A percentile compares a stretch with the other conserved stretches of the same genome.
phyloP scores from a whole-genome alignment of 2,888 invertebrate species.

The Meiosimyza platycephala region DNA sequence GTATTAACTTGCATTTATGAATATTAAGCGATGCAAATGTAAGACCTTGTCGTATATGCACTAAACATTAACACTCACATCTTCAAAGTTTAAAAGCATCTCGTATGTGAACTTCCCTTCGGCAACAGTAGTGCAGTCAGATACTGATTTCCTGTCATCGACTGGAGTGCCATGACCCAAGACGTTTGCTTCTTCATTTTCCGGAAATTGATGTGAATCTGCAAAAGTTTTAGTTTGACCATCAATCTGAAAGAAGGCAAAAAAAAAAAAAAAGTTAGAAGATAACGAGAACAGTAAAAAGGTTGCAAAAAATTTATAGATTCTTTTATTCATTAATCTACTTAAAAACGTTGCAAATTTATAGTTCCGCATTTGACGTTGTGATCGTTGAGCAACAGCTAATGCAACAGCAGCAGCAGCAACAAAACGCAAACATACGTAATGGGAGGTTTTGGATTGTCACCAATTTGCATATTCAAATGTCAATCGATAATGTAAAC shows the following conservation, averaged over 20 bases:
- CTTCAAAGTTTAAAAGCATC: constrained; percentile 67
- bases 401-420: too few relatives aligned
- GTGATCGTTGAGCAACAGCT: not conserved
- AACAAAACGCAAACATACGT: too few relatives aligned
- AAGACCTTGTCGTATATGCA: too few relatives aligned
- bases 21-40: too few relatives aligned
- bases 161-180: constrained; percentile 57
- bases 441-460: too few relatives aligned
- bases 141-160: constrained; percentile 19
- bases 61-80: constrained; percentile 56
- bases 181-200: constrained; percentile 60
- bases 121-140: constrained; percentile 29
- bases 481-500: too few relatives aligned
- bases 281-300: constrained; percentile 18
- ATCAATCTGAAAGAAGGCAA: constrained; percentile 52
- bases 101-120: constrained; percentile 53
- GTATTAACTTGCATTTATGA: too few relatives aligned
- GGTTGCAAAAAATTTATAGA: not conserved
- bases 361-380: constrained; percentile 3
- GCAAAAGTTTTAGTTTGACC: constrained; percentile 47
- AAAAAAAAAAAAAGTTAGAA: constrained; percentile 30
- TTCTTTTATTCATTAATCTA: too few relatives aligned
- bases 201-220: constrained; percentile 61
- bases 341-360: not conserved
- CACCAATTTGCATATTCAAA: too few relatives aligned